Percentiles rank a stretch among this genome's conserved stretches.
These are phyloP conservation scores for Ypsolopha sequella DNA, from an alignment of 2,888 invertebrate genomes.

Conservation along the genomic window DNA sequence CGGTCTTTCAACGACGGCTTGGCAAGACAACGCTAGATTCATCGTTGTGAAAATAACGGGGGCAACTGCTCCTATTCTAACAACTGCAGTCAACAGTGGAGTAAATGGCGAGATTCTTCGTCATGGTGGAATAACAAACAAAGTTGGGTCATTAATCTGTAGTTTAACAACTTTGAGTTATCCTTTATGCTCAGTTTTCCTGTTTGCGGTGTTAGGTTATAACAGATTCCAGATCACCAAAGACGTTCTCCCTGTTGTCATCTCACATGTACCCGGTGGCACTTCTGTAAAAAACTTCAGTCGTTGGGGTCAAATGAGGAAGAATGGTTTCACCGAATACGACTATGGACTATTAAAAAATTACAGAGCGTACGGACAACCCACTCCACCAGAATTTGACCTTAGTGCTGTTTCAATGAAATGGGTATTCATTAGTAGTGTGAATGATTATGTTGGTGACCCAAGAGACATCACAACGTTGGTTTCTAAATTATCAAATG, in stretches of 20 bases:
- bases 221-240: not conserved
- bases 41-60: not conserved
- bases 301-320: conserved; percentile 22
- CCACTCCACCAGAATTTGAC: not conserved
- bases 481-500: too few relatives aligned
- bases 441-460: not conserved
- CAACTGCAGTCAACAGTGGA: not conserved
- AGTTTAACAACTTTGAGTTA: not conserved
- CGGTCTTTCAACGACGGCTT: conserved; percentile 21
- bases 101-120: not conserved
- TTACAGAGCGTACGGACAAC: not conserved
- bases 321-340: not conserved
- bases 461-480: not conserved
- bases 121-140: not conserved
- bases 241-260: conserved; percentile 7
- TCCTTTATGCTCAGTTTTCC: not conserved
- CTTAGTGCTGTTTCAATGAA: not conserved
- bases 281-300: conserved; percentile 21
- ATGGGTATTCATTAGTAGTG: not conserved
- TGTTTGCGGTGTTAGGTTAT: not conserved
- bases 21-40: conserved; percentile 17
- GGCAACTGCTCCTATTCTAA: not conserved
- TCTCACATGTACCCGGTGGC: conserved; percentile 22
- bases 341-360: not conserved
- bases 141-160: not conserved